Base-by-base conservation (phyloP, 2,113 vertebrate genomes). In the Cranoglanis bouderius region DNA sequence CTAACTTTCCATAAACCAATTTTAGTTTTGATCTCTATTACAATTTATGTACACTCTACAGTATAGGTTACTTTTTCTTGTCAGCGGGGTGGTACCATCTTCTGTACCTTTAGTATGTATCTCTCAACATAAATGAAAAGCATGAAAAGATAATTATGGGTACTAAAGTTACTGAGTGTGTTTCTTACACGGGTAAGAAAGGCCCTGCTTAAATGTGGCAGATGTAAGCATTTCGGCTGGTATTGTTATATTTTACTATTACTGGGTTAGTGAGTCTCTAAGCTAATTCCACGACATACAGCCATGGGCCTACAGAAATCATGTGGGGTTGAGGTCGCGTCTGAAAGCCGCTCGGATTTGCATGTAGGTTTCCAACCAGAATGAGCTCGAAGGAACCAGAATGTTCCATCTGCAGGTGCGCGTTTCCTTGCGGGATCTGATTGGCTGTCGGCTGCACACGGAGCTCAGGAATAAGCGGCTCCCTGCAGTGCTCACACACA, bases 321-420 rank as follows among this genome's bases (percentile, higher is more conserved):
- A 35, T 43, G 38, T 82, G 12, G 38, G 59, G 2, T 19, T 46
- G 26, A 65, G n/a, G 24, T 61, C 5, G 14, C 6, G 38, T 63
- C 8, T 32, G 51, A 80, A n/a, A 16, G 26, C n/a, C 16, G 26
- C 6, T 55, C 4, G 38, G 63, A 14, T 19, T 88, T 84, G 38
- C 4, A 16, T n/a, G 21, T 26, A 43, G 6, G 81, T 24, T 61
- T 83, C 35, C 13, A 24, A 75, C 59, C 49, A 85, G 26, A 57
- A 29, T 0, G 13, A 14, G 7, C 57, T 85, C 77, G 93, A 93
- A 93, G 32, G 78, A 87, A 61, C 93, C 88, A 85, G 93, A 94
- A 93, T 77, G 82, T 53, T 53, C 85, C 78, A 83, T 51, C 51
- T 49, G 84, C 43, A 84, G 87, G 89, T 89, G 49, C 85, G 65